Conservation (phyloP, 1,140 invertebrate genomes). For the Chionoecetes opilio region DNA sequence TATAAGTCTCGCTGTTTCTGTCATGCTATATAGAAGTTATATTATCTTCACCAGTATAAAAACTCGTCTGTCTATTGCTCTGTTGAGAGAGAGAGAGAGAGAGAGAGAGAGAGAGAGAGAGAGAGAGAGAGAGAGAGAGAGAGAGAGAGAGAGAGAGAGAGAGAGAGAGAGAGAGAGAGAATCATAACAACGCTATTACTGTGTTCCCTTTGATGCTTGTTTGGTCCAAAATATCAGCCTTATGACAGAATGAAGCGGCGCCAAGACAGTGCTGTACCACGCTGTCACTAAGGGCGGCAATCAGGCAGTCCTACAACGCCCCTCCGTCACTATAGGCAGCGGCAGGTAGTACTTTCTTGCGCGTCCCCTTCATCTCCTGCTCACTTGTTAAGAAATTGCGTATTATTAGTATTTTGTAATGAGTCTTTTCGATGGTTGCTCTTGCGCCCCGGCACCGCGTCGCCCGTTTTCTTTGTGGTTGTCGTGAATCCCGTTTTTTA, state of each 20-base stretch:
- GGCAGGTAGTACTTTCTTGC: background rate
- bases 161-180: background rate
- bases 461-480: too few relatives aligned
- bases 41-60: too few relatives aligned
- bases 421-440: background rate
- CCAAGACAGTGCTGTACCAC: background rate
- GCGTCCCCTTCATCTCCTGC: background rate
- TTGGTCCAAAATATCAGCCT: background rate
- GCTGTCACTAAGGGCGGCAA: background rate
- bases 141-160: constrained; percentile 27
- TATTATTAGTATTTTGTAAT: background rate
- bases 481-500: too few relatives aligned
- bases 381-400: background rate
- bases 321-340: background rate
- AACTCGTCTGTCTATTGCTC: too few relatives aligned
- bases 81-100: too few relatives aligned
- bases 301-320: background rate
- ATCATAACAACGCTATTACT: constrained; percentile 11
- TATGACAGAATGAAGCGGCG: background rate
- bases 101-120: background rate
- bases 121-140: constrained; percentile 11
- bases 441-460: too few relatives aligned
- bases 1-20: too few relatives aligned
- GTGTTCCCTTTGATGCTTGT: background rate
- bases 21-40: too few relatives aligned